Base-by-base conservation (phyloP, 2,797 vertebrate genomes). In the Spea hammondii region DNA sequence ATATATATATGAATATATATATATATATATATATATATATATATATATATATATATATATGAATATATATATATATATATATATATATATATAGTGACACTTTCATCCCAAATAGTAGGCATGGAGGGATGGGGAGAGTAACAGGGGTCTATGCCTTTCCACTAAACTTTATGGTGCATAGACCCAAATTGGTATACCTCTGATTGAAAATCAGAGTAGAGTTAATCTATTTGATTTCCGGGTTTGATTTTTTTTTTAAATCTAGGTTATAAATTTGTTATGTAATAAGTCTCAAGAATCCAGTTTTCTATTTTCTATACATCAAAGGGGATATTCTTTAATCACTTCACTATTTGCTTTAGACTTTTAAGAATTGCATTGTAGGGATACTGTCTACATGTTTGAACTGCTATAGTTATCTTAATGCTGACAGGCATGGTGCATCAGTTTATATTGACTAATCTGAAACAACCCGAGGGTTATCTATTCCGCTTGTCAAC, bases 341-440 rank as follows among this genome's bases (percentile, higher is more conserved):
- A 12, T 17, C 59, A 62, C 32, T 62, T 62, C 32, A 62, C n/a
- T 14, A 17, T 62, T 62, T 32, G 59, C 14, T 62, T 62, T 17
- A 62, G n/a, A 17, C 59, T 62, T 17, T 32, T 6, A 62, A 62
- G 59, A 62, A 62, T 17, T 62, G 59, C 14, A 17, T 62, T 62
- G 59, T 62, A 62, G 59, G 59, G 9, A 62, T 9, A 12, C 59
- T 62, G 59, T 62, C 59, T 62, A 62, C n/a, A 11, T 62, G 59
- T 62, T 62, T 62, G 59, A 62, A 62, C 59, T 62, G 59, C 14
- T 32, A 62, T 12, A 17, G 59, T 62, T 62, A 62, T 17, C 59
- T 62, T 62, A 62, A 62, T 62, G 59, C 59, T 59, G 59, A 62
- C 59, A 62, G 14, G 59, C 14, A 62, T 62, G 59, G 59, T 62